A percentile compares a stretch with the other conserved stretches of the same genome.
phyloP scores from a whole-genome alignment of 2,797 vertebrate genomes.

The Menidia menidia region DNA sequence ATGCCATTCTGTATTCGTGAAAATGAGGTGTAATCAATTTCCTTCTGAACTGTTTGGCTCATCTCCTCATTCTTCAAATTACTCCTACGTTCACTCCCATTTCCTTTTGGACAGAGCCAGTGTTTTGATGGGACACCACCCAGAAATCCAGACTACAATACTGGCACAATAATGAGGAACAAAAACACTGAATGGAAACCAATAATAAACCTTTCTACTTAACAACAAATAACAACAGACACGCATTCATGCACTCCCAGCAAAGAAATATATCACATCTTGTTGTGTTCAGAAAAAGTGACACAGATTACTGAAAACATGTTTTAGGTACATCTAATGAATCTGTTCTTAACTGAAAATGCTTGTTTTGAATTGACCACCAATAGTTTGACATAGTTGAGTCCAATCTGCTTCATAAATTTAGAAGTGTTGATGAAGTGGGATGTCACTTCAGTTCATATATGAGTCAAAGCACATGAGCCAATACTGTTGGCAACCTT shows the following conservation, averaged over 20 bases:
- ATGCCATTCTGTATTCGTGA: slow-evolving; percentile 4
- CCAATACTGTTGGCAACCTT: too few species aligned
- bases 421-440: too few species aligned
- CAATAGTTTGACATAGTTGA: too few species aligned
- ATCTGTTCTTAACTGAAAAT: too few species aligned
- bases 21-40: slow-evolving; percentile 12
- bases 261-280: too few species aligned
- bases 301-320: neutral
- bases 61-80: neutral
- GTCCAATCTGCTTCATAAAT: too few species aligned
- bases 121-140: neutral
- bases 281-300: too few species aligned
- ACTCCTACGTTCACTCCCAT: neutral
- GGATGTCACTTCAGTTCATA: too few species aligned
- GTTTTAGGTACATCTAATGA: too few species aligned
- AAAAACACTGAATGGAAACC: neutral
- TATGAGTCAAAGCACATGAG: too few species aligned
- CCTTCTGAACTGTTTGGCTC: slow-evolving; percentile 1
- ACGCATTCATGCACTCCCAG: neutral
- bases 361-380: too few species aligned
- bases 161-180: neutral
- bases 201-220: neutral
- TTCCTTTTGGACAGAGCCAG: slow-evolving; percentile 2
- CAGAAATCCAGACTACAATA: neutral
- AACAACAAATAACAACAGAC: neutral